Conservation (phyloP, 2,888 invertebrate genomes). For the Melinaea marsaeus region DNA sequence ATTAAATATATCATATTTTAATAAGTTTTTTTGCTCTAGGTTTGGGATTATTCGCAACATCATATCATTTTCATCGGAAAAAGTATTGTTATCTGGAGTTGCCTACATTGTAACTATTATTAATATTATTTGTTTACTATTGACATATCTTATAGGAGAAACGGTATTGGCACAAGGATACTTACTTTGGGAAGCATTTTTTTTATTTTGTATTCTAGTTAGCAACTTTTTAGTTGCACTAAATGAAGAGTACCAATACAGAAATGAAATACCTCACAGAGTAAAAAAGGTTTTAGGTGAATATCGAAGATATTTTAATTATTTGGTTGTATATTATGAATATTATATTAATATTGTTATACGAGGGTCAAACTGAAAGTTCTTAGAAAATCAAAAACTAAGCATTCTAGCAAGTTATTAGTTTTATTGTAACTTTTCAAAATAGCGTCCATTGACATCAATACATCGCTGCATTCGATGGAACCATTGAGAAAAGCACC, state of each 20-base stretch:
- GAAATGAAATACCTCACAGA: conserved; percentile 77
- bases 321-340: background rate
- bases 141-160: conserved; percentile 63
- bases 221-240: conserved; percentile 67
- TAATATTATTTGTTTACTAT: conserved; percentile 61
- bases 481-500: no score
- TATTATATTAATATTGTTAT: conserved; percentile 8
- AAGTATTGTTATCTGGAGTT: conserved; percentile 65
- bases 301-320: conserved; percentile 28
- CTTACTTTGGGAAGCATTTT: conserved; percentile 67
- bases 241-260: conserved; percentile 69
- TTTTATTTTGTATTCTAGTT: conserved; percentile 62
- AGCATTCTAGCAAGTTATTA: no score
- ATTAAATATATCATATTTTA: background rate
- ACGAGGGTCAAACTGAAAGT: no score
- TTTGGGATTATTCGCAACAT: conserved; percentile 54
- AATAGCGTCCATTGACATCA: no score
- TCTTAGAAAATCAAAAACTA: no score
- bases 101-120: conserved; percentile 65
- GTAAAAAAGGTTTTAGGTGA: conserved; percentile 69
- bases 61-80: conserved; percentile 71
- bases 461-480: no score
- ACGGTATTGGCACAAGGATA: conserved; percentile 62
- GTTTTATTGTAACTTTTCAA: no score
- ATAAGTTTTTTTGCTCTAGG: conserved; percentile 49